Conservation (phyloP, 2,888 invertebrate species). For the Schizotus pectinicornis region DNA sequence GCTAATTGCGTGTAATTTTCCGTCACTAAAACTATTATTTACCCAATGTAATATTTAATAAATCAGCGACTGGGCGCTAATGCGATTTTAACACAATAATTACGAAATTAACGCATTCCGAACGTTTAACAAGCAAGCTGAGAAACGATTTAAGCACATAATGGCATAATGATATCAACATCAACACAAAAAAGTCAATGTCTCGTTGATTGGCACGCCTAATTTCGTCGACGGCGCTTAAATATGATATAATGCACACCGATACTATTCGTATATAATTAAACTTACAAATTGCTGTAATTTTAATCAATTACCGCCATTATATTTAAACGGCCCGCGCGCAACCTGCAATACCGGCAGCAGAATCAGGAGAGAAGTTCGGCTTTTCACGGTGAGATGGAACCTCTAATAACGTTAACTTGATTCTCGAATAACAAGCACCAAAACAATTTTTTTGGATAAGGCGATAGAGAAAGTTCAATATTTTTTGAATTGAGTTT, state of each 20-base stretch:
- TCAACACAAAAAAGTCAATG: conserved; percentile 49
- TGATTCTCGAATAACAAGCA: neutral
- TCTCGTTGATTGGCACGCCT: conserved; percentile 51
- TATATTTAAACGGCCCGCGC: conserved; percentile 22
- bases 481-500: neutral
- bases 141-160: conserved; percentile 42
- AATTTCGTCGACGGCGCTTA: conserved; percentile 47
- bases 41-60: conserved; percentile 26
- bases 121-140: conserved; percentile 24
- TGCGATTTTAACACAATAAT: conserved; percentile 37
- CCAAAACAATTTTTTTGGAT: neutral
- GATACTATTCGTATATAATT: conserved; percentile 55
- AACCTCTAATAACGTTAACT: neutral
- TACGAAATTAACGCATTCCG: conserved; percentile 39
- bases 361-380: neutral
- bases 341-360: conserved; percentile 32
- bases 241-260: conserved; percentile 53
- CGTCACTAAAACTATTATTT: conserved; percentile 29
- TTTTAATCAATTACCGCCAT: conserved; percentile 55
- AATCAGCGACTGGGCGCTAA: conserved; percentile 36
- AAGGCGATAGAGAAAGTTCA: neutral
- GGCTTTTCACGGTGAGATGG: conserved; percentile 12
- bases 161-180: conserved; percentile 52
- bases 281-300: conserved; percentile 57
- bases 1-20: conserved; percentile 3